Base-by-base conservation (phyloP, 2,113 vertebrate species). In the Condylura cristata region DNA sequence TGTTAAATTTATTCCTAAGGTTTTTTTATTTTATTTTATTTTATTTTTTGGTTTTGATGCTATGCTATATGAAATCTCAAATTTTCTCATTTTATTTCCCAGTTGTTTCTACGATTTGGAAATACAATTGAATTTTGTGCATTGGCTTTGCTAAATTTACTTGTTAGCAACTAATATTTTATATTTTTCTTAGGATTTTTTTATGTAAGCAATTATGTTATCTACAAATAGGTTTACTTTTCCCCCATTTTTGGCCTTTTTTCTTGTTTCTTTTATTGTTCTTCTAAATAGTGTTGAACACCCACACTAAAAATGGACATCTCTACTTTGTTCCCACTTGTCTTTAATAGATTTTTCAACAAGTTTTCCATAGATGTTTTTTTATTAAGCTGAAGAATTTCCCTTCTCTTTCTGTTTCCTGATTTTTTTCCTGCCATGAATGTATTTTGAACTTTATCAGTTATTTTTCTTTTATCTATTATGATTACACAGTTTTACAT, bases 1-100 rank as follows among this genome's bases (percentile, higher is more conserved):
- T 70, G 65, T 65, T 83, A 56, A 95, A 87, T 48, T 89, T 89
- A 86, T 87, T 74, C 89, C 11, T 65, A 51, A 48, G 46, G 9
- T 9, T 48, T 8, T 48, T 48, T 65, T 1, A n/a, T n/a, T n/a
- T n/a, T n/a, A n/a, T n/a, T n/a, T n/a, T n/a, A n/a, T n/a, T n/a
- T n/a, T n/a, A n/a, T n/a, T 86, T 89, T 86, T 60, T 68, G 8
- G 7, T 78, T 78, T 93, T 86, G 46, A 78, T 70, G 9, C 20
- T 81, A 34, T 87, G 53, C 71, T 85, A 90, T n/a, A 28, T 68
- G 30, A 78, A 90, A 60, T 30, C 48, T 60, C 4, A 6, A 72
- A 24, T n/a, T 68, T 89, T 66, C 17, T 44, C 4, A 41, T 3
- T 71, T 66, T 5, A 37, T 86, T 86, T 86, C 74, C 9, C 41